Conservation (phyloP, 2,797 vertebrate genomes). For the Pipistrellus nathusii region DNA sequence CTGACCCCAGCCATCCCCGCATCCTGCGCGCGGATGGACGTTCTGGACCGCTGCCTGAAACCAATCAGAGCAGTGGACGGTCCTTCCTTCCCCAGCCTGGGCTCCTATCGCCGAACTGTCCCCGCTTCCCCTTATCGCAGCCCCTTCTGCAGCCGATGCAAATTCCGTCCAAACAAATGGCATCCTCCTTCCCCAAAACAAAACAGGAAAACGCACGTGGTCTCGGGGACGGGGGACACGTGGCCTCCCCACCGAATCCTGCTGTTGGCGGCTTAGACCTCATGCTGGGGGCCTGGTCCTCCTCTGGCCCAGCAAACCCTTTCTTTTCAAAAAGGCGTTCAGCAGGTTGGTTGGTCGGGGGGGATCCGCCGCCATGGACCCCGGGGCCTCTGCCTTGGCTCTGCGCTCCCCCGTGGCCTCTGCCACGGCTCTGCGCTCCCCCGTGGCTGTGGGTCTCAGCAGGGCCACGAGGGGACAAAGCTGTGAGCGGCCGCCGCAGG, state of each 20-base stretch:
- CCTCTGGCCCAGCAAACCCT: background rate
- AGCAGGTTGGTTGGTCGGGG: background rate
- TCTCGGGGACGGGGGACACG: too few relatives aligned
- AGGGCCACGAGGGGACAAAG: too few relatives aligned
- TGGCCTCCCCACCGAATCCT: background rate
- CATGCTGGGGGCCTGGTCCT: background rate
- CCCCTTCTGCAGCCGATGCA: background rate
- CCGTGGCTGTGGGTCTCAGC: too few relatives aligned
- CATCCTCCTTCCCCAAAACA: background rate
- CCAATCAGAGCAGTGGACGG: background rate
- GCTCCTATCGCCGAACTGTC: background rate
- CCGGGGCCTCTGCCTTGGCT: too few relatives aligned
- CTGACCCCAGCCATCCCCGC: background rate
- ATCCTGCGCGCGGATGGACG: background rate
- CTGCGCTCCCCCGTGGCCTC: too few relatives aligned
- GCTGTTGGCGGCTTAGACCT: background rate
- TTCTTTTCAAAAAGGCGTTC: background rate
- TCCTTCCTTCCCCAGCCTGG: background rate
- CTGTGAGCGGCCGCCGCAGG: too few relatives aligned
- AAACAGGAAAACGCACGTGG: too few relatives aligned
- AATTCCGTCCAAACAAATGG: background rate
- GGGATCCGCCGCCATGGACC: too few relatives aligned
- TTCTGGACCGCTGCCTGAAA: background rate
- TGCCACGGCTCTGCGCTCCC: too few relatives aligned
- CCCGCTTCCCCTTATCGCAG: background rate